These are phyloP conservation scores for Minunthozetes semirufus DNA, from an alignment of 2,888 invertebrate genomes.

Conservation along the genomic window DNA sequence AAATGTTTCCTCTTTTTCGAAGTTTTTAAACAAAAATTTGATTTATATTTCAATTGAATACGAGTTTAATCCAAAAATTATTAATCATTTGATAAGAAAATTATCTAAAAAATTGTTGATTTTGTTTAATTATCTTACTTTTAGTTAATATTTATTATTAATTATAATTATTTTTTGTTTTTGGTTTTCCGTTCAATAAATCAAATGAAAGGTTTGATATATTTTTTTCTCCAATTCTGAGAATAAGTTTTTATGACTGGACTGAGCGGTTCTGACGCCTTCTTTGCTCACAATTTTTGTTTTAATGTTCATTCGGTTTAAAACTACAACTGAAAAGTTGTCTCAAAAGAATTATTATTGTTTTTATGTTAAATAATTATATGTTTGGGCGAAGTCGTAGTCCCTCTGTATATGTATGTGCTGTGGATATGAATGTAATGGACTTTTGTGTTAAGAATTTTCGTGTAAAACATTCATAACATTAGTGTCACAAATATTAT, in stretches of 20 bases:
- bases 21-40: too few relatives aligned
- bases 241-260: not conserved
- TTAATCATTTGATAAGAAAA: too few relatives aligned
- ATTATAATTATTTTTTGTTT: too few relatives aligned
- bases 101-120: too few relatives aligned
- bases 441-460: not conserved
- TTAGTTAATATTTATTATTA: too few relatives aligned
- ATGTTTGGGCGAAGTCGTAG: conserved; percentile 15
- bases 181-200: not conserved
- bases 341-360: conserved; percentile 19
- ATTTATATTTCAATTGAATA: too few relatives aligned
- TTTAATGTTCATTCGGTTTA: not conserved
- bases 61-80: too few relatives aligned
- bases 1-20: too few relatives aligned
- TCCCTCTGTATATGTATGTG: not conserved
- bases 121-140: too few relatives aligned
- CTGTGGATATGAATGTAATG: not conserved
- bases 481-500: conserved; percentile 21
- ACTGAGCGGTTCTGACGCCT: not conserved
- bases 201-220: not conserved
- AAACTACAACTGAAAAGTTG: not conserved
- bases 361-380: conserved; percentile 26
- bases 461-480: conserved; percentile 28
- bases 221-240: not conserved
- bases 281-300: not conserved